Percentiles rank a stretch among this genome's conserved stretches.
These are phyloP conservation scores for Nemurella pictetii DNA, from an alignment of 2,888 invertebrate species.

Conservation along the genomic window DNA sequence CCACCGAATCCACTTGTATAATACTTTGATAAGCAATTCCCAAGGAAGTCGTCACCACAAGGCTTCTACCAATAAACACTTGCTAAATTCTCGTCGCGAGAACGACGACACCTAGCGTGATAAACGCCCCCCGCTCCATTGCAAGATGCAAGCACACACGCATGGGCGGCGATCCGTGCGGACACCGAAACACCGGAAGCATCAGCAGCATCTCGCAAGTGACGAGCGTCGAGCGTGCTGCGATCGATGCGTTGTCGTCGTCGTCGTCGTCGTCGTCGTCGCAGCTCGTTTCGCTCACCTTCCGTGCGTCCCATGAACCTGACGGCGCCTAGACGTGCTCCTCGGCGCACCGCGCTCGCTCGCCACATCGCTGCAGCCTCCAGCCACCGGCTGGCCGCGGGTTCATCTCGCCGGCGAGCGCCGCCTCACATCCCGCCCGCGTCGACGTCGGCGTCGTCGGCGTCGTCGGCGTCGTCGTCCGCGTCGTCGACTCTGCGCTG, in stretches of 20 bases:
- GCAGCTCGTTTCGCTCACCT: neutral
- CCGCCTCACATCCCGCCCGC: neutral
- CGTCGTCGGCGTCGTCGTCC: neutral
- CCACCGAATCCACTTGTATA: no score
- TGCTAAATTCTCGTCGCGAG: no score
- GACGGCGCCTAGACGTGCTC: conserved; percentile 2
- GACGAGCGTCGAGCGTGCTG: neutral
- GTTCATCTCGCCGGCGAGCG: neutral
- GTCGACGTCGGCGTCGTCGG: neutral
- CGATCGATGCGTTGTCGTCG: neutral
- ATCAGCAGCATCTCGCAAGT: neutral
- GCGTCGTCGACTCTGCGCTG: no score
- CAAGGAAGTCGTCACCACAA: no score
- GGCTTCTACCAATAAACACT: no score
- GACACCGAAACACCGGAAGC: neutral
- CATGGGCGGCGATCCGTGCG: no score
- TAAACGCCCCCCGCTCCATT: no score
- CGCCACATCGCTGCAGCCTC: neutral
- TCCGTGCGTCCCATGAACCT: neutral
- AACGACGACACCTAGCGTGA: no score
- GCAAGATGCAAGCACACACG: no score
- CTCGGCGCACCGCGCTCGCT: neutral
- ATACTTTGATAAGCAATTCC: no score
- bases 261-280: no score
- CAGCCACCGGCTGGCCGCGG: neutral